Conservation (phyloP, 2,888 invertebrate species). For the Pristionchus entomophagus region DNA sequence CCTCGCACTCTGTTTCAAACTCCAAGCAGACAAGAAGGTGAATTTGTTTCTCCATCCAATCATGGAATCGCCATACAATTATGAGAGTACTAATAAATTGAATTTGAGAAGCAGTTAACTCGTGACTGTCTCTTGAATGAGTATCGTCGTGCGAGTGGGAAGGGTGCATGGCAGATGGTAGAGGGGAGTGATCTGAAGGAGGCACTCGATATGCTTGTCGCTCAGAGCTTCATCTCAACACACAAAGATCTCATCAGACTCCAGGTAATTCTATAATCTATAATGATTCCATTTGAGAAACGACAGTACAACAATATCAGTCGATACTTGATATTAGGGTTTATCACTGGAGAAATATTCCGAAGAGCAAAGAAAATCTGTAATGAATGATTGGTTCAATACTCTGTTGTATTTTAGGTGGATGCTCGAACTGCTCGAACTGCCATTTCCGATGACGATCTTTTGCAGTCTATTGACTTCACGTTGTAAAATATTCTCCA, state of each 20-base stretch:
- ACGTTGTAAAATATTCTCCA: constrained; percentile 49
- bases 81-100: too few species aligned
- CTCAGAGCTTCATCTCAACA: constrained; percentile 16
- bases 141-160: constrained; percentile 50
- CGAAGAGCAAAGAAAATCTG: not conserved
- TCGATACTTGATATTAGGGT: too few species aligned
- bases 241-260: constrained; percentile 30
- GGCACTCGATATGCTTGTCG: constrained; percentile 32
- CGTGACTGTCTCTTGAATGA: constrained; percentile 55
- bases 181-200: constrained; percentile 22
- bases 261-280: constrained; percentile 34
- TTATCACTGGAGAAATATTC: too few species aligned
- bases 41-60: not conserved
- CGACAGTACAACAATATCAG: too few species aligned
- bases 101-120: constrained; percentile 52
- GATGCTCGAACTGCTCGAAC: constrained; percentile 59
- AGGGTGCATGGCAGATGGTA: not conserved
- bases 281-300: too few species aligned
- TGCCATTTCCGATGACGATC: constrained; percentile 59
- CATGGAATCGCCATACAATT: not conserved
- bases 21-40: constrained; percentile 61
- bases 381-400: not conserved
- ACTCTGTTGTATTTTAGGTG: constrained; percentile 50
- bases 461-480: constrained; percentile 60
- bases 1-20: constrained; percentile 60